Percentiles rank a stretch among this genome's conserved stretches.
phyloP scores from a whole-genome alignment of 2,888 invertebrate species.

The Bimastos eiseni region DNA sequence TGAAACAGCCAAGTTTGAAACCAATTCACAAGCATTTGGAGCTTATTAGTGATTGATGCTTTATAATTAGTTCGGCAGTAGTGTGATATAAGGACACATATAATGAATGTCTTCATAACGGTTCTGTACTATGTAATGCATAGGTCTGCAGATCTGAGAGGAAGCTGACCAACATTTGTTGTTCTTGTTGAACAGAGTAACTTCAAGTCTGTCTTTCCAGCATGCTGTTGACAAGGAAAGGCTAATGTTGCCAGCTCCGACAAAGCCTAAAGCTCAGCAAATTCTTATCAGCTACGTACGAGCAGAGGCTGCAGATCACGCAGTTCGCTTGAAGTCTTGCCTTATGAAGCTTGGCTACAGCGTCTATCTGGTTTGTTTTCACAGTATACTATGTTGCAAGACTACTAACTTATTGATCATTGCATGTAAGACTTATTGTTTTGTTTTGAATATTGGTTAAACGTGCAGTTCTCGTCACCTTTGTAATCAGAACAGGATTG shows the following conservation, averaged over 20 bases:
- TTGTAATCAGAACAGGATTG: not conserved
- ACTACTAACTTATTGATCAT: not conserved
- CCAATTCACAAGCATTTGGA: not conserved
- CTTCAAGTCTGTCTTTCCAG: not conserved
- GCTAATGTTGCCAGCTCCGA: not conserved
- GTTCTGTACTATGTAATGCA: not conserved
- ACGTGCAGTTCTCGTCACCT: not conserved
- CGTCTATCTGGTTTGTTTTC: constrained; percentile 57
- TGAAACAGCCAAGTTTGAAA: not conserved
- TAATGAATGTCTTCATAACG: not conserved
- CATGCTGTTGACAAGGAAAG: not conserved
- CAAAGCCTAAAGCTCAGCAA: constrained; percentile 48
- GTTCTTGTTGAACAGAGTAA: not conserved
- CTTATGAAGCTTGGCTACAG: constrained; percentile 57
- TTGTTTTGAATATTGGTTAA: not conserved
- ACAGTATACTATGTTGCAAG: not conserved
- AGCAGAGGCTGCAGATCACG: constrained; percentile 61
- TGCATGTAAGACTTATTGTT: not conserved
- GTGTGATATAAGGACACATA: not conserved
- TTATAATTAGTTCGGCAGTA: not conserved
- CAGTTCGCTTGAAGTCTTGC: constrained; percentile 56
- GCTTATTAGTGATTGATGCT: not conserved
- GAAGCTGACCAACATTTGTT: not conserved
- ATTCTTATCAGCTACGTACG: constrained; percentile 62
- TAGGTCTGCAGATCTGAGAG: not conserved